Conservation (phyloP, 2,113 vertebrate species). For the Salvator merianae region DNA sequence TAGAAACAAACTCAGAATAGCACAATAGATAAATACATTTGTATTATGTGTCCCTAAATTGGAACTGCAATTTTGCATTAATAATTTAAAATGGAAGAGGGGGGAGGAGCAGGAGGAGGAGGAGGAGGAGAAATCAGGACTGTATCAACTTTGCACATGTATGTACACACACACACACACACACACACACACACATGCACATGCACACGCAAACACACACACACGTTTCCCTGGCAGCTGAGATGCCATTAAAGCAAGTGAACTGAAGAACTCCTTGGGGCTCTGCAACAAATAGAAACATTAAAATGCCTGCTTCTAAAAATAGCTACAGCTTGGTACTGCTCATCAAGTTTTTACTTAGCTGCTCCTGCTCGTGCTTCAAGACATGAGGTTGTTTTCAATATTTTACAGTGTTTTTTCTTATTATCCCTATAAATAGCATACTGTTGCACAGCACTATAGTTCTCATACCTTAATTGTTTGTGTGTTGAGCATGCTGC, state of each 20-base stretch:
- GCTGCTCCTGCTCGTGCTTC: conserved; percentile 21
- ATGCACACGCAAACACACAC: neutral
- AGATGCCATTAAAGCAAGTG: conserved; percentile 62
- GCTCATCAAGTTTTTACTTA: conserved; percentile 52
- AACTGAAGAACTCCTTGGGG: conserved; percentile 67
- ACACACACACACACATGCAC: neutral
- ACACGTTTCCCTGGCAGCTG: conserved; percentile 68
- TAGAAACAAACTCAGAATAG: too few relatives aligned
- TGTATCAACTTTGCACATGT: too few relatives aligned
- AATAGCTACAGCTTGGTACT: conserved; percentile 55
- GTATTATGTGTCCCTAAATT: too few relatives aligned
- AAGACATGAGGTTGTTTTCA: conserved; percentile 33
- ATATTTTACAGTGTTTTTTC: conserved; percentile 36
- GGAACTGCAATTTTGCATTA: too few relatives aligned
- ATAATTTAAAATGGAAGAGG: too few relatives aligned
- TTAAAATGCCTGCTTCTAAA: conserved; percentile 67
- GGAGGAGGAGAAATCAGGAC: too few relatives aligned
- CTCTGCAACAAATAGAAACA: conserved; percentile 70
- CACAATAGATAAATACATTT: too few relatives aligned
- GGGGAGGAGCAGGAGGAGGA: too few relatives aligned
- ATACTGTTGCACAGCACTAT: conserved; percentile 7
- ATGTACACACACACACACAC: too few relatives aligned
- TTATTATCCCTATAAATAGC: neutral
- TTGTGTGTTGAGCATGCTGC: conserved; percentile 34
- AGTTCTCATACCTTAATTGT: neutral